Percentiles rank a stretch among this genome's conserved stretches.
Conservation (phyloP, 2,113 vertebrate species). For the Ciconia stormi region DNA sequence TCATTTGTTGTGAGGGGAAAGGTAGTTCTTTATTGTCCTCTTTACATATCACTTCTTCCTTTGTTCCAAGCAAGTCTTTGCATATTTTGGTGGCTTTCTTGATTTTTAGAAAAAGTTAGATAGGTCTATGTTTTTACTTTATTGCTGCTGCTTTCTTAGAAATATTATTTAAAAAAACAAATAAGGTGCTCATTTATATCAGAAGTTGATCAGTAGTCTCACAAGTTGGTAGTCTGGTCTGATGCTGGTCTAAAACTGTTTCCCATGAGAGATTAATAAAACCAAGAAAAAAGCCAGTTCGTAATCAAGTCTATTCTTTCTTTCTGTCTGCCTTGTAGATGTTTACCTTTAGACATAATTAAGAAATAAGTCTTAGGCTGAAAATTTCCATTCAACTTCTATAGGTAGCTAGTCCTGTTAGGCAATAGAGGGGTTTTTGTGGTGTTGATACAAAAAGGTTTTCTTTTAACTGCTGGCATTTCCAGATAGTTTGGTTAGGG, state of each 20-base stretch:
- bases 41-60: accelerated
- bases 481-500: neutral
- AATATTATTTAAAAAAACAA: neutral
- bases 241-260: neutral
- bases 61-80: neutral
- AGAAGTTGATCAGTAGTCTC: neutral
- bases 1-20: neutral
- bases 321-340: neutral
- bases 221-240: neutral
- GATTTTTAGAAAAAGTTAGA: neutral
- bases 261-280: neutral
- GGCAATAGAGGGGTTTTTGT: neutral
- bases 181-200: neutral
- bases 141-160: neutral
- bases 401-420: neutral
- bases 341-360: neutral
- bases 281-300: neutral
- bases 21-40: neutral
- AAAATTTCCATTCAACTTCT: neutral
- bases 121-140: neutral
- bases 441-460: neutral
- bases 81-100: neutral
- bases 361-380: neutral
- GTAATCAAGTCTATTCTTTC: neutral
- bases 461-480: neutral